Evolutionary conservation across 1,140 invertebrate species (phyloP).

Genomic region (Pseudomyrmex concolor): DNA sequence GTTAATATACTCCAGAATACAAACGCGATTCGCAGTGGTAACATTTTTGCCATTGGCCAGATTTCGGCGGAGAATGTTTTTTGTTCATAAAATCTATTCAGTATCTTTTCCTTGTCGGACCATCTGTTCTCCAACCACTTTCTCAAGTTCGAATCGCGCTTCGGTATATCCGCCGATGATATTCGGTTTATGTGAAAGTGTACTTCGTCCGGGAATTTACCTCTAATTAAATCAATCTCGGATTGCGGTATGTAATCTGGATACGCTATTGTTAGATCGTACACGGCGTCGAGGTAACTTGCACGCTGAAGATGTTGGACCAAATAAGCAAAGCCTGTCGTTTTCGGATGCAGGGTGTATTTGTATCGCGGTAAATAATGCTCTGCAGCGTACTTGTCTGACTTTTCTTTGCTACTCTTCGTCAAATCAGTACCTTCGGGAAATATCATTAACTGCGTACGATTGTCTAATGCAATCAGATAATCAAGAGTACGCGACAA

Average conservation of each 20-base stretch:
- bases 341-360: conserved; percentile 93
- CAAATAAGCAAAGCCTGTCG: conserved; percentile 93
- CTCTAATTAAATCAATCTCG: conserved; percentile 88
- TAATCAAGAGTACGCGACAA: conserved; percentile 90
- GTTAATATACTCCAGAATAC: conserved; percentile 86
- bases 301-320: conserved; percentile 88
- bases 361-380: conserved; percentile 89
- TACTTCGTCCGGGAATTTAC: conserved; percentile 89
- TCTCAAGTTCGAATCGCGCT: conserved; percentile 86
- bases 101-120: conserved; percentile 88
- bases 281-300: conserved; percentile 89
- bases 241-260: conserved; percentile 89
- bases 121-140: conserved; percentile 90
- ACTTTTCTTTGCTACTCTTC: conserved; percentile 88
- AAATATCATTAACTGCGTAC: conserved; percentile 91
- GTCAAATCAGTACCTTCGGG: conserved; percentile 96
- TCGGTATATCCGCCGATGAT: conserved; percentile 86
- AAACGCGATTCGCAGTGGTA: conserved; percentile 85
- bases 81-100: conserved; percentile 87
- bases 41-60: conserved; percentile 77
- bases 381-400: conserved; percentile 90
- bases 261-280: conserved; percentile 93
- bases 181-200: conserved; percentile 91
- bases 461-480: conserved; percentile 88
- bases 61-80: conserved; percentile 82